Percentiles rank a stretch among this genome's conserved stretches.
These are phyloP conservation scores for Pogonocichla stellata DNA, from an alignment of 2,113 vertebrate genomes.

Conservation along the genomic window DNA sequence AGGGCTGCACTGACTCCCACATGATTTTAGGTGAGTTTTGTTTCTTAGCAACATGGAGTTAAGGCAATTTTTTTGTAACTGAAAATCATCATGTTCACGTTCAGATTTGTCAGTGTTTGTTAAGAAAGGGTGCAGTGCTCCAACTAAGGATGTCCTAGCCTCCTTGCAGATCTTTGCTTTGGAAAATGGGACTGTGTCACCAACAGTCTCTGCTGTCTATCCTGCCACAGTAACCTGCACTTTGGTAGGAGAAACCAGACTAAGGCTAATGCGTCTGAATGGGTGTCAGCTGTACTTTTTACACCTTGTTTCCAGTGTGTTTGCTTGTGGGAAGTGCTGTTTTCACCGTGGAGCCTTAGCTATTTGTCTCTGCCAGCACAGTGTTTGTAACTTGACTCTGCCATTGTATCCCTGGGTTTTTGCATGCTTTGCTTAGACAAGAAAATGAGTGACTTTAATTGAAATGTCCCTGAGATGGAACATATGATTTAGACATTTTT, in stretches of 20 bases:
- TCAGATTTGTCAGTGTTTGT: neutral
- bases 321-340: neutral
- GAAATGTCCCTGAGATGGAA: neutral
- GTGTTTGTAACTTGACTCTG: neutral
- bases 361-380: neutral
- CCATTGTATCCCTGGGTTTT: neutral
- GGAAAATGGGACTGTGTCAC: neutral
- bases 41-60: neutral
- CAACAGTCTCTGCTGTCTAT: neutral
- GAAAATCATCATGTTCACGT: neutral
- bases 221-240: neutral
- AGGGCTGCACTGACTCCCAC: neutral
- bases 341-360: neutral
- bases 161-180: neutral
- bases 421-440: neutral
- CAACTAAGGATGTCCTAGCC: accelerated
- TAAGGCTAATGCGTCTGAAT: neutral
- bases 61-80: neutral
- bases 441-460: neutral
- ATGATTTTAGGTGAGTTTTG: neutral
- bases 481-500: slow-evolving; percentile 2
- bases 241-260: neutral
- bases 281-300: neutral
- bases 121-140: neutral
- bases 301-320: neutral